These are phyloP conservation scores for Eucriotettix oculatus DNA, from an alignment of 2,888 invertebrate species.

Conservation along the genomic window DNA sequence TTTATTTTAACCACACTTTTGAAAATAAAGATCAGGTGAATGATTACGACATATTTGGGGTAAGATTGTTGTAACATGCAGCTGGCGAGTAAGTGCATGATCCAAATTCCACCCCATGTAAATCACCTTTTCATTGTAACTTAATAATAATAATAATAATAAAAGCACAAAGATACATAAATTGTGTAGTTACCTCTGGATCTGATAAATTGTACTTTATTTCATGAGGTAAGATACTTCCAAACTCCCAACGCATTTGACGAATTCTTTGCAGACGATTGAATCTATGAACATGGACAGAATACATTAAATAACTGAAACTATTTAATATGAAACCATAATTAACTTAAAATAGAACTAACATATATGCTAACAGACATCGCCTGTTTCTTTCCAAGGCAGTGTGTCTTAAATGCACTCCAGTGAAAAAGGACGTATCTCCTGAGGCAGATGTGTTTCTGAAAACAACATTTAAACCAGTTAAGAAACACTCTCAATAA, in stretches of 20 bases:
- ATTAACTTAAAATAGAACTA: slow-evolving; percentile 11
- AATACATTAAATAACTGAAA: background rate
- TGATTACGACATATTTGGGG: too few relatives aligned
- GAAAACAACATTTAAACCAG: slow-evolving; percentile 13
- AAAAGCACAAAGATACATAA: too few relatives aligned
- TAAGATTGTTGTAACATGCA: too few relatives aligned
- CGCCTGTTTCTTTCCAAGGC: slow-evolving; percentile 78
- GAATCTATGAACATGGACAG: slow-evolving; percentile 28
- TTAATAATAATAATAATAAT: too few relatives aligned
- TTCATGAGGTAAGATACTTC: slow-evolving; percentile 75
- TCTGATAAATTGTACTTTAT: slow-evolving; percentile 59
- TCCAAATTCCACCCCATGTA: too few relatives aligned
- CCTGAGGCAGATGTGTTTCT: slow-evolving; percentile 35
- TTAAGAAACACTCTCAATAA: too few relatives aligned
- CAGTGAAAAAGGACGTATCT: slow-evolving; percentile 39
- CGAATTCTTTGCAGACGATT: slow-evolving; percentile 65
- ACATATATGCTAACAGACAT: slow-evolving; percentile 66
- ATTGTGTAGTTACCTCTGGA: slow-evolving; percentile 37
- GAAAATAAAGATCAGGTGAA: too few relatives aligned
- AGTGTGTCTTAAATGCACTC: slow-evolving; percentile 69
- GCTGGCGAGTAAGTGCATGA: too few relatives aligned
- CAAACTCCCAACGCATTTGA: slow-evolving; percentile 90
- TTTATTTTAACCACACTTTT: too few relatives aligned
- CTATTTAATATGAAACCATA: background rate
- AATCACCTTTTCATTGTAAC: too few relatives aligned